Evolutionary conservation across 1,140 invertebrate species (phyloP).

Genomic region (Thalassaphorura encarpata): DNA sequence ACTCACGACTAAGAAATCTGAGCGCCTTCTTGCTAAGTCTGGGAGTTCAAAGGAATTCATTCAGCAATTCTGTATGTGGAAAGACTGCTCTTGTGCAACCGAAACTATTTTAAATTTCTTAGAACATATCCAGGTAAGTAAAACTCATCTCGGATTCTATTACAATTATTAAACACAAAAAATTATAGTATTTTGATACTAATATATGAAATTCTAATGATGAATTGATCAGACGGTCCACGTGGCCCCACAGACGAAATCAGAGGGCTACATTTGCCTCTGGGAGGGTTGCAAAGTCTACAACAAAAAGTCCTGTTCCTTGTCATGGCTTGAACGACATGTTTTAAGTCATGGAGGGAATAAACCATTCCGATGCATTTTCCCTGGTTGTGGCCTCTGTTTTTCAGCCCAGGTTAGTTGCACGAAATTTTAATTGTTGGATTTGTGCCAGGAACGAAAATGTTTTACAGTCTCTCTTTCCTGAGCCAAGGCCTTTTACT

Average conservation of each 20-base stretch:
- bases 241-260: constrained; percentile 65
- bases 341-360: constrained; percentile 83
- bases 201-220: constrained; percentile 1
- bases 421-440: too few relatives aligned
- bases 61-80: constrained; percentile 61
- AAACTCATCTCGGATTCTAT: background rate
- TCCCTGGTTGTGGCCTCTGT: constrained; percentile 79
- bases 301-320: constrained; percentile 76
- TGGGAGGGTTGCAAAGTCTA: constrained; percentile 94
- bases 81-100: constrained; percentile 65
- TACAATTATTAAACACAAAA: background rate
- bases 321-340: constrained; percentile 86
- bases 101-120: constrained; percentile 66
- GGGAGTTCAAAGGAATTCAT: too few relatives aligned
- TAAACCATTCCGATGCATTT: constrained; percentile 90
- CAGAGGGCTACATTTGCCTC: constrained; percentile 74
- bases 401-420: constrained; percentile 75
- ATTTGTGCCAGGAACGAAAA: too few relatives aligned
- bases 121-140: constrained; percentile 71
- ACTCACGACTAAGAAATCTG: constrained; percentile 6
- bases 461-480: too few relatives aligned
- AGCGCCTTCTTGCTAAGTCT: constrained; percentile 2
- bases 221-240: constrained; percentile 64
- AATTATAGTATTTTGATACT: too few relatives aligned
- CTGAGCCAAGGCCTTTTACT: too few relatives aligned